Evolutionary conservation across 1,140 invertebrate species (phyloP), one percentile per base, ranked within the genome.

Genomic region (Drosophila saltans): DNA sequence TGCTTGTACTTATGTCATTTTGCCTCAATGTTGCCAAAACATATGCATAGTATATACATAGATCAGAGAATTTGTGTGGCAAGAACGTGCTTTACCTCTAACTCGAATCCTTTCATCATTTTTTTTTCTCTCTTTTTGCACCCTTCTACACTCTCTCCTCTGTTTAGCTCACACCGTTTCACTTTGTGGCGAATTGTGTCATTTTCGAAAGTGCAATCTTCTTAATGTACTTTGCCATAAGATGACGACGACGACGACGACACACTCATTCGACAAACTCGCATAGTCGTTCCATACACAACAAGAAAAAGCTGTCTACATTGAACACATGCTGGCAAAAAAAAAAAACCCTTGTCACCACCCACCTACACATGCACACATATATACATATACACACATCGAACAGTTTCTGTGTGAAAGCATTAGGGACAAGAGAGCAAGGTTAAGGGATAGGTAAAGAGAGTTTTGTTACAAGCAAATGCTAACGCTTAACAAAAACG

Each of bases 191-290:
- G 62, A 77, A 80, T 78, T 66, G 80, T 84, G 80, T 88, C 84
- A 84, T 81, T 89, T 81, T 70, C 77, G 61, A 84, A 75, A 88
- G 84, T 89, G 84, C 84, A 89, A 89, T 89, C 75, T 89, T 81
- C 84, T 76, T 89, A 90, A 89, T 89, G 84, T 89, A 84, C 78
- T 84, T 78, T 69, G 68, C 45, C 71, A 69, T 58, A 61, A 75
- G 67, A 66, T 62, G 57, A 75, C 66, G 69, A 16, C 16, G 16
- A 16, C 16, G 16, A 16, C 16, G 16, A 70, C 16, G 21, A 52
- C 45, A 52, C 45, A 52, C 45, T 52, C 45, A 52, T 24, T 52
- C 45, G 45, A 52, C 45, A 52, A 36, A 36, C 33, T 36, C 33
- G 33, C 33, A 36, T 36, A 36, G 33, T 36, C 33, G 33, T 36